Base-by-base conservation (phyloP, 2,888 invertebrate species). In the Chrysotoxum bicinctum region DNA sequence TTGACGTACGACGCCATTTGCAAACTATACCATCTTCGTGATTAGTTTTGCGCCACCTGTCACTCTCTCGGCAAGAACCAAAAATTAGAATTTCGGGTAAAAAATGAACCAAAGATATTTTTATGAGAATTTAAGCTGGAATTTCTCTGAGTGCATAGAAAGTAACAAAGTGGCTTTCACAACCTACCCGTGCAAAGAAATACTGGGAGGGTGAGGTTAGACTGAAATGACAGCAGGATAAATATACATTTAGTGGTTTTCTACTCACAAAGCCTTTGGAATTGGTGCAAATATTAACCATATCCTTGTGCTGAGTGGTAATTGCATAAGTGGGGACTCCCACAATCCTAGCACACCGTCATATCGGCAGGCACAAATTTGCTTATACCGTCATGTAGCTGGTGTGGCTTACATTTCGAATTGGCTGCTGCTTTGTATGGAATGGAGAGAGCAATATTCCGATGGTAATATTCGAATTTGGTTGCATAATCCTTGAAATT, bases 241-340 rank as follows among this genome's bases (percentile, higher is more conserved):
- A 85, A 81, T 77, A 85, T 72, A 81, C 73, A 81, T 77, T 81
- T 81, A 68, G 76, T 69, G 76, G 81, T 77, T 76, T 64, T 73
- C 21, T 32, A 68, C 12, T 21, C 40, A 52, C 52, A 72, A 75
- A 84, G 56, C 70, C 70, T 19, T 76, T 68, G 43, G 56, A 72
- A 66, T 70, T 72, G 68, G 72, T 77, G 73, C 72, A 73, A 76
- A 85, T 73, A 81, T 81, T 58, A 80, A 81, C 72, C 72, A 62
- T 50, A 70, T 80, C 70, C 66, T 75, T 56, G 76, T 70, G 58
- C 30, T 72, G 64, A 76, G 48, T 81, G 54, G 62, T 64, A 58
- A 66, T 76, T 54, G 26, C n/a, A 50, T 43, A 68, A 52, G 52
- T 40, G 48, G 23, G 37, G 26, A 58, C 48, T 35, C 32, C 48